Conservation (phyloP, 2,888 invertebrate species). For the Apantesis nais region DNA sequence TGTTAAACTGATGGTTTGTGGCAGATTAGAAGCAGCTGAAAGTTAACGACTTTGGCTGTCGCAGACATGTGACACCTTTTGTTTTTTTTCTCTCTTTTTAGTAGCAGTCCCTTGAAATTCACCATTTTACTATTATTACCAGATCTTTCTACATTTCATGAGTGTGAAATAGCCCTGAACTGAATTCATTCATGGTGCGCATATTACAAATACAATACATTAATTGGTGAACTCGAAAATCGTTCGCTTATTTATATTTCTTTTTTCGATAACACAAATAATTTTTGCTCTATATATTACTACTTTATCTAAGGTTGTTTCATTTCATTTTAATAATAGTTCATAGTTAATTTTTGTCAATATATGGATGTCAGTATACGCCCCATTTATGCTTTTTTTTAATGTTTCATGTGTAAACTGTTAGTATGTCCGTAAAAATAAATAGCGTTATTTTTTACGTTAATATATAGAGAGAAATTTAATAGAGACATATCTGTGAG, state of each 20-base stretch:
- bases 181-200: no score
- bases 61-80: background rate
- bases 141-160: background rate
- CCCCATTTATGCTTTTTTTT: no score
- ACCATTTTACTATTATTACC: background rate
- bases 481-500: background rate
- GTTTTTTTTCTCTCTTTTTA: background rate
- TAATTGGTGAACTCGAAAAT: background rate
- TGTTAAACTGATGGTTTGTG: constrained; percentile 34
- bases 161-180: no score
- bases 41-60: constrained; percentile 15
- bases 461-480: background rate
- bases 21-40: constrained; percentile 41
- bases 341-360: background rate
- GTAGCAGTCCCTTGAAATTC: background rate
- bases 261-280: no score
- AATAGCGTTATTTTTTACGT: background rate
- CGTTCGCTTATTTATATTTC: no score
- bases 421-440: no score
- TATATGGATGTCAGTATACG: background rate
- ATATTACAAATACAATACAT: background rate
- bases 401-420: no score
- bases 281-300: no score
- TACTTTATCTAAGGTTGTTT: no score
- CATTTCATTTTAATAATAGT: background rate